Evolutionary conservation across 1,140 invertebrate genomes (phyloP).

Genomic region (Drosophila pseudoobscura): DNA sequence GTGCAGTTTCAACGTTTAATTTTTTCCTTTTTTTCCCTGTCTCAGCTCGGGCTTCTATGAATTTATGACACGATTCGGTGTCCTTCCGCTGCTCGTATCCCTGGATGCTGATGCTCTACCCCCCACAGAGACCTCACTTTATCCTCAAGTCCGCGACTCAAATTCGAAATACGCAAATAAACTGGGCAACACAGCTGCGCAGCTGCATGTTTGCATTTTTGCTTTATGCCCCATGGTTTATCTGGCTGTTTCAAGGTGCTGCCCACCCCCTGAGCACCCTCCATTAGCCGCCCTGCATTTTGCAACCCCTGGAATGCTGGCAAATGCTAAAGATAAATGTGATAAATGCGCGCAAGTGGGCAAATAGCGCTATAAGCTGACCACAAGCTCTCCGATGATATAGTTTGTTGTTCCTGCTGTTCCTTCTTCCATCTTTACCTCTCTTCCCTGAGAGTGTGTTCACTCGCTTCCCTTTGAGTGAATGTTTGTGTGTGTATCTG

Average conservation of each 20-base stretch:
- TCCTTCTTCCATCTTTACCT: neutral
- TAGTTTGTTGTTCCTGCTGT: constrained; percentile 19
- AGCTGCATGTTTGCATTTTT: constrained; percentile 74
- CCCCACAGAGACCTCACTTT: constrained; percentile 5
- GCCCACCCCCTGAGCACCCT: neutral
- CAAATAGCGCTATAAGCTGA: constrained; percentile 77
- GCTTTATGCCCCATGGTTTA: constrained; percentile 65
- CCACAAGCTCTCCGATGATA: constrained; percentile 58
- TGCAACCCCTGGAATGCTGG: no score
- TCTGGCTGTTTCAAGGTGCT: constrained; percentile 56
- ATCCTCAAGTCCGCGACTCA: constrained; percentile 40
- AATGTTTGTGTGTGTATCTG: constrained; percentile 15
- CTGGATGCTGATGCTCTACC: no score
- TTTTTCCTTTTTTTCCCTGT: constrained; percentile 19
- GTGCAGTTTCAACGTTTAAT: constrained; percentile 23
- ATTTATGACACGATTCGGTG: constrained; percentile 52
- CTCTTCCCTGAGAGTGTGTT: no score
- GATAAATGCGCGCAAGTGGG: constrained; percentile 70
- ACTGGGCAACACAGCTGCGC: constrained; percentile 46
- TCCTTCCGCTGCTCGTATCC: constrained; percentile 7
- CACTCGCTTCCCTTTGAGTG: constrained; percentile 27
- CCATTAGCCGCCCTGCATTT: neutral
- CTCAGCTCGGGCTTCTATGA: constrained; percentile 44
- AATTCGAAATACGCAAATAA: constrained; percentile 71
- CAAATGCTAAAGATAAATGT: constrained; percentile 68